Base-by-base conservation (phyloP, 2,113 vertebrate species). In the Macrotus californicus region DNA sequence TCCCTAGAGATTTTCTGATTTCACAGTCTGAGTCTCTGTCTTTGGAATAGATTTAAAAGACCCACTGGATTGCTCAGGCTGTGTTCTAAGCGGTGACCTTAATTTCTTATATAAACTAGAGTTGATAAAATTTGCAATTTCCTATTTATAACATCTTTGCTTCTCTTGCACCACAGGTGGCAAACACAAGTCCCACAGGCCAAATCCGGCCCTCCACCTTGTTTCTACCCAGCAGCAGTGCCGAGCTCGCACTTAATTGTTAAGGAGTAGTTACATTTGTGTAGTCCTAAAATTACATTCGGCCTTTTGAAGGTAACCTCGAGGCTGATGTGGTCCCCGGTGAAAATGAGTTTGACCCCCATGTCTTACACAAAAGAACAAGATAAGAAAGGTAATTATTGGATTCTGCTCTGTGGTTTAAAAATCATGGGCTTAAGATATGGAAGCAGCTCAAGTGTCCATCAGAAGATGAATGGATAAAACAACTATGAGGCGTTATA, bases 41-140 rank as follows among this genome's bases (percentile, higher is more conserved):
- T 97, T 96, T 88, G 69, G 64, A 89, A 93, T 0, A 91, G 61
- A 96, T 96, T 96, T 96, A 82, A 94, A 95, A 73, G 82, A 87
- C 19, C 54, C 26, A 80, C 43, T 52, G 64, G 50, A 84, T 70
- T 83, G 69, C 56, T 94, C 69, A 89, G 52, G 69, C 66, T 96
- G 90, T 94, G 54, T 94, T 86, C 54, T 84, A 82, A 89, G 83
- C 12, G 69, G 61, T 41, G 91, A 89, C 83, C 64, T 83, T 61
- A 31, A 72, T 93, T 93, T 66, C 80, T 94, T 94, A 26, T 77
- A 82, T 52, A 94, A 92, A 96, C 43, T n/a, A 8, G 11, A 91
- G 64, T 91, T 91, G 79, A 96, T 82, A 82, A 89, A 89, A 95
- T 83, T 70, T 83, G 72, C 41, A 93, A 87, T 94, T 94, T 96